Conservation (phyloP, 2,888 invertebrate species). For the Eristalinus aeneus region DNA sequence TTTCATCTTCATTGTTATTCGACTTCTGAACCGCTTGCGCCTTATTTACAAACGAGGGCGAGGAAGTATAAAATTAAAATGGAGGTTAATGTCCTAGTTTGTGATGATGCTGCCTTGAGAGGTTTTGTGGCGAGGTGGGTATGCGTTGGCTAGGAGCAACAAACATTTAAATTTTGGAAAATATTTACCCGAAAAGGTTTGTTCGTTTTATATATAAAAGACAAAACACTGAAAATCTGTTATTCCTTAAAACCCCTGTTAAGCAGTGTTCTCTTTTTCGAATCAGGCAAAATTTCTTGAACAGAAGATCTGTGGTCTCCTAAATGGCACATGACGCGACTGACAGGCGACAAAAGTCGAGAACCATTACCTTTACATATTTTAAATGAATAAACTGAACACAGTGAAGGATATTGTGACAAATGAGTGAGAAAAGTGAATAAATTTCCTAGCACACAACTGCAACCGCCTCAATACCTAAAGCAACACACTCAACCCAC, state of each 20-base stretch:
- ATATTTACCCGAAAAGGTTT: too few relatives aligned
- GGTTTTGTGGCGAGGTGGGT: neutral
- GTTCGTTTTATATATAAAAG: neutral
- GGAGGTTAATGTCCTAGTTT: constrained; percentile 37
- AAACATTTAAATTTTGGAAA: too few relatives aligned
- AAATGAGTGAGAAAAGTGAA: neutral
- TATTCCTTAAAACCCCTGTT: neutral
- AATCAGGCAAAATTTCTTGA: neutral
- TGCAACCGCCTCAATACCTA: neutral
- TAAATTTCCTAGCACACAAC: neutral
- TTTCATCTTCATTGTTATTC: neutral
- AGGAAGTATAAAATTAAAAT: constrained; percentile 37
- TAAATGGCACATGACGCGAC: neutral
- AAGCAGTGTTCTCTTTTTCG: neutral
- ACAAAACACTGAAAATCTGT: too few relatives aligned
- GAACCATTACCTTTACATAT: neutral
- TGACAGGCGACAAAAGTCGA: neutral
- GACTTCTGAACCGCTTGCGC: neutral
- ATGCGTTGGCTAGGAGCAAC: neutral
- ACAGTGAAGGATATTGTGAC: neutral
- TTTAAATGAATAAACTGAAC: neutral
- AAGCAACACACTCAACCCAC: neutral
- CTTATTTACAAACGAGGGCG: constrained; percentile 43
- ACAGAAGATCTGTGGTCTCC: neutral
- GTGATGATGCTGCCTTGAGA: constrained; percentile 19